phyloP scores from a whole-genome alignment of 2,888 invertebrate species.

The Steinernema scapterisci region DNA sequence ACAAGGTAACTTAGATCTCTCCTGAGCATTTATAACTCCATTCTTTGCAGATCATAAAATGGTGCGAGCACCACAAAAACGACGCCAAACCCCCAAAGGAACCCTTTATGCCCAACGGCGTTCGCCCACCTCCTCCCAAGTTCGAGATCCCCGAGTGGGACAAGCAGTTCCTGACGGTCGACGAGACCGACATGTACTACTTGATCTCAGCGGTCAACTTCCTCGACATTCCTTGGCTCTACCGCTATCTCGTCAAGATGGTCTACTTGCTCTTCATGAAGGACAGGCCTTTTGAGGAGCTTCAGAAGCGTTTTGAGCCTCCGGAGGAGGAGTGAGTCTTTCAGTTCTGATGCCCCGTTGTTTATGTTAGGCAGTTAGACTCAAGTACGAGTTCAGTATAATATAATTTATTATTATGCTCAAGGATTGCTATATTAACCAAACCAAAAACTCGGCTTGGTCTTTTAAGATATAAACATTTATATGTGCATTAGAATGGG shows the following conservation, averaged over 20 bases:
- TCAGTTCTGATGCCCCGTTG: too few species aligned
- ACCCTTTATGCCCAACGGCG: background rate
- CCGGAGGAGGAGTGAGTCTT: background rate
- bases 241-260: conserved; percentile 2
- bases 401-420: conserved; percentile 21
- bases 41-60: background rate
- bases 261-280: conserved; percentile 3
- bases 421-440: background rate
- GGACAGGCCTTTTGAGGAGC: background rate
- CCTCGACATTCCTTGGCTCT: conserved; percentile 8
- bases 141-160: conserved; percentile 5
- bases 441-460: background rate
- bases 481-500: background rate
- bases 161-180: background rate
- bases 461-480: background rate
- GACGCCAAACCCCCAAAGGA: background rate
- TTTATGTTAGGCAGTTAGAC: too few species aligned
- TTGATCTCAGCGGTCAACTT: background rate
- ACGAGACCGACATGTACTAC: conserved; percentile 17
- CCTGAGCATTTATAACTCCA: background rate
- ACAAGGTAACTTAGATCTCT: too few species aligned
- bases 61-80: background rate
- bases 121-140: background rate
- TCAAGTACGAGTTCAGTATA: background rate
- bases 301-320: background rate